A percentile compares a stretch with the other conserved stretches of the same genome.
Conservation (phyloP, 2,113 vertebrate species). For the Lamprotornis superbus region DNA sequence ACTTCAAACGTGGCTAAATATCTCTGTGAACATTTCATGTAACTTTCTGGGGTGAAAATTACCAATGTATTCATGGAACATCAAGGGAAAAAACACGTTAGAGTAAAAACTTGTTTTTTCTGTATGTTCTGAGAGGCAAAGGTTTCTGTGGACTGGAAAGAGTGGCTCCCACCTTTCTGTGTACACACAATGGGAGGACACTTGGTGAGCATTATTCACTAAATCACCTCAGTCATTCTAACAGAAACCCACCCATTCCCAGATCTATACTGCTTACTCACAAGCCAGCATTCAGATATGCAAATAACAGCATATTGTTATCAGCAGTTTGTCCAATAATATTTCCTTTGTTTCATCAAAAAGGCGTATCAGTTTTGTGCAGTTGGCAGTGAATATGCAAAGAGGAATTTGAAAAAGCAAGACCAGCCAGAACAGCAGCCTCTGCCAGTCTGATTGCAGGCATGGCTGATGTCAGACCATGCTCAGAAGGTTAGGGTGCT, state of each 20-base stretch:
- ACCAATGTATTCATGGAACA: neutral
- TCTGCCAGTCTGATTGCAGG: conserved; percentile 45
- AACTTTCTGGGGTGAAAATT: neutral
- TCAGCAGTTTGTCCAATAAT: conserved; percentile 45
- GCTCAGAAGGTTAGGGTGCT: conserved; percentile 36
- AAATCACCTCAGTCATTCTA: neutral
- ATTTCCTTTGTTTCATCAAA: conserved; percentile 59
- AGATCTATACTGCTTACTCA: neutral
- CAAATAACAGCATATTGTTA: conserved; percentile 46
- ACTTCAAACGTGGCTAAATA: neutral
- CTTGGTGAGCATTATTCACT: neutral
- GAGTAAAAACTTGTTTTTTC: neutral
- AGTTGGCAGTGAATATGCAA: conserved; percentile 48
- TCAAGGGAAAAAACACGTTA: neutral
- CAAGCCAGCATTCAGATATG: conserved; percentile 43
- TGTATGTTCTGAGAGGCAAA: neutral
- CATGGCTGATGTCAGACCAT: conserved; percentile 3
- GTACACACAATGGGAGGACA: neutral
- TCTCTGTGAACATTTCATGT: neutral
- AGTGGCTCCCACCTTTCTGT: neutral
- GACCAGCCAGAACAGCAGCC: conserved; percentile 51
- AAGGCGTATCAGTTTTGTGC: conserved; percentile 43
- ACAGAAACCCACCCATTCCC: conserved; percentile 44
- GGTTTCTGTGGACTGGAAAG: neutral
- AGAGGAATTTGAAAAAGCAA: conserved; percentile 60